phyloP scores from a whole-genome alignment of 2,113 vertebrate genomes.

The Salvator merianae region DNA sequence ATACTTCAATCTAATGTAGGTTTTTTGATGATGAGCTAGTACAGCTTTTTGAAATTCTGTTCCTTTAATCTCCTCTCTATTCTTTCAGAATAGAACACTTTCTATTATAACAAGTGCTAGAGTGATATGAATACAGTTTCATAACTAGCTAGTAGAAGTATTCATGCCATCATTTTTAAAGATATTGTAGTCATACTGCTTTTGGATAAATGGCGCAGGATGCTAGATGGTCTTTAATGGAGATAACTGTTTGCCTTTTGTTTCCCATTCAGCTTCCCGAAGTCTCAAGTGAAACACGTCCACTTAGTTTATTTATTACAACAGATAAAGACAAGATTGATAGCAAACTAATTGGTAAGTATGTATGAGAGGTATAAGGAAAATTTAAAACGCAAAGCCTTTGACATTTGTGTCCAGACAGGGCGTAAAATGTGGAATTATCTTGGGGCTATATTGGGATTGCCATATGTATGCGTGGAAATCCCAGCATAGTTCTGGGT shows the following conservation, averaged over 20 bases:
- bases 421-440: no score
- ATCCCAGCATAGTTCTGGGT: no score
- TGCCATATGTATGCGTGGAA: no score
- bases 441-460: no score
- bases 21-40: conserved; percentile 32
- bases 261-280: conserved; percentile 78
- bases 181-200: not conserved
- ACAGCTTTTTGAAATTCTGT: not conserved
- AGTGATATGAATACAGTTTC: not conserved
- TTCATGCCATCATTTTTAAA: not conserved
- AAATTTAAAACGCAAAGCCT: conserved; percentile 35
- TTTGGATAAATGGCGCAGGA: not conserved
- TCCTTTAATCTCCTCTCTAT: not conserved
- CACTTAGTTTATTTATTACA: conserved; percentile 85
- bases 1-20: not conserved
- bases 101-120: not conserved
- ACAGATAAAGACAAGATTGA: conserved; percentile 83
- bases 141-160: not conserved
- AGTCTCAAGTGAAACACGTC: conserved; percentile 82
- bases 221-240: not conserved
- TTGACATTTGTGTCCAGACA: not conserved
- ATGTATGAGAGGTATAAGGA: not conserved
- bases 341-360: conserved; percentile 90
- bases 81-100: conserved; percentile 25
- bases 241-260: not conserved